These are phyloP conservation scores for Sitobion miscanthi DNA, from an alignment of 1,140 invertebrate species.

Conservation along the genomic window DNA sequence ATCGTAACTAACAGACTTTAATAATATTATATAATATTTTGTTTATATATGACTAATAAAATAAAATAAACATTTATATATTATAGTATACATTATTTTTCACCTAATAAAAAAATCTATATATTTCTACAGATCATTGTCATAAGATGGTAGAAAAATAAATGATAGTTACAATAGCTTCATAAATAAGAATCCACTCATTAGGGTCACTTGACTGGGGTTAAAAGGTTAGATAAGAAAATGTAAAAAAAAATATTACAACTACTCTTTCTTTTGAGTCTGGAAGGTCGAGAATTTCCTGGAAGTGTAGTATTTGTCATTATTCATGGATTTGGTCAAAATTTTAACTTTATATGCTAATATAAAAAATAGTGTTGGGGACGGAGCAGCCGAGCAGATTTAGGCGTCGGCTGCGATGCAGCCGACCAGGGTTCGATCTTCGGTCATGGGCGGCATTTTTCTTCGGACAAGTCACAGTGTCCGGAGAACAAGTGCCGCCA, in stretches of 20 bases:
- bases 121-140: not conserved
- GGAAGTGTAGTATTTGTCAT: not conserved
- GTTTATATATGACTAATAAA: not conserved
- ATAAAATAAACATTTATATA: not conserved
- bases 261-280: not conserved
- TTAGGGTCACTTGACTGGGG: not conserved
- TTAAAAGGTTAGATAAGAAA: not conserved
- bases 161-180: not conserved
- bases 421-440: no score
- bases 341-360: no score
- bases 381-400: no score
- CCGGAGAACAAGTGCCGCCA: no score
- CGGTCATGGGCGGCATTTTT: no score
- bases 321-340: no score
- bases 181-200: not conserved
- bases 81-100: not conserved
- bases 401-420: no score
- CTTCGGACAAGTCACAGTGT: no score
- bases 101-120: not conserved
- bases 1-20: conserved; percentile 29
- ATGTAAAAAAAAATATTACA: not conserved
- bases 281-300: not conserved
- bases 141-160: not conserved
- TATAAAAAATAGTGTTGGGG: no score
- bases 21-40: conserved; percentile 10